phyloP scores from a whole-genome alignment of 2,113 vertebrate genomes.

The Protomyctophum bolini region DNA sequence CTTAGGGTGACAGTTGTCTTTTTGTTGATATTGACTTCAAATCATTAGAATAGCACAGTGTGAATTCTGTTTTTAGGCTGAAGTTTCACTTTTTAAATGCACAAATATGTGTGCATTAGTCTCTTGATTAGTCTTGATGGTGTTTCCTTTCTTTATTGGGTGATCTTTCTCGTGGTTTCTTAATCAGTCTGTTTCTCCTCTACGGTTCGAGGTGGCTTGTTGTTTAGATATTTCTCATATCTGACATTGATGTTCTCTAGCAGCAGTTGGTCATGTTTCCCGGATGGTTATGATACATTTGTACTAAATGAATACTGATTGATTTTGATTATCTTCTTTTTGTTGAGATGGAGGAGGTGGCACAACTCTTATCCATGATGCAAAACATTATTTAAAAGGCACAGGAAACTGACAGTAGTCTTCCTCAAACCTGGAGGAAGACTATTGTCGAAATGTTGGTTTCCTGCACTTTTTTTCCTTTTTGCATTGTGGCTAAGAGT shows the following conservation, averaged over 20 bases:
- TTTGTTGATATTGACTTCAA: too few relatives aligned
- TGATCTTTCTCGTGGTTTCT: constrained; percentile 10
- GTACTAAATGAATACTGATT: neutral
- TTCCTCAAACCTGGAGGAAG: too few relatives aligned
- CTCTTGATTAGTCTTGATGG: constrained; percentile 37
- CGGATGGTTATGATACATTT: neutral
- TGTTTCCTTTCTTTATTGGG: constrained; percentile 13
- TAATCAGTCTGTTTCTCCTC: constrained; percentile 26
- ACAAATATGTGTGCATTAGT: constrained; percentile 20
- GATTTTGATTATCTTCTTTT: neutral
- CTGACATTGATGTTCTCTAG: neutral
- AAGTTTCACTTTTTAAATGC: neutral
- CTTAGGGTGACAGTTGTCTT: too few relatives aligned
- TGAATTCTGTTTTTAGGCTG: too few relatives aligned
- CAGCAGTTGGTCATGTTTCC: neutral
- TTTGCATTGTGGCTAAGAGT: too few relatives aligned
- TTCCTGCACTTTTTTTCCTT: too few relatives aligned
- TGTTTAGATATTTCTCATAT: constrained; percentile 32
- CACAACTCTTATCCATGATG: too few relatives aligned
- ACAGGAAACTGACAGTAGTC: too few relatives aligned
- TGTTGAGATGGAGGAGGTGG: too few relatives aligned
- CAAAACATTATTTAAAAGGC: too few relatives aligned
- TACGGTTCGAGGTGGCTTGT: constrained; percentile 34
- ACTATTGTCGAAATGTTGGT: too few relatives aligned
- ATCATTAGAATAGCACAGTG: too few relatives aligned